Evolutionary conservation across 2,888 invertebrate species (phyloP).

Genomic region (Cheilosia impressa): DNA sequence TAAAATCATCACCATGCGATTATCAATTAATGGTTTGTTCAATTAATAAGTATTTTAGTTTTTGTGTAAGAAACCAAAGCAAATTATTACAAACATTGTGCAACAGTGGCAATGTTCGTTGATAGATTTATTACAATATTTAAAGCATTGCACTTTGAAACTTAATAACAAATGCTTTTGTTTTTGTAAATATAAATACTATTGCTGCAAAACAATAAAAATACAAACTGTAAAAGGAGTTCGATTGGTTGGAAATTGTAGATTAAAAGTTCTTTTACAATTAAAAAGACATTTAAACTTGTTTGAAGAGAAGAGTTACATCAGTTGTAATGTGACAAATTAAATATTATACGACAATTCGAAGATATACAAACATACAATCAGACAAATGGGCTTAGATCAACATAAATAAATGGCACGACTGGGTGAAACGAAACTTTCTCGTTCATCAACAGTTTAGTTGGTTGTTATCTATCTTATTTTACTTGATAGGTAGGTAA

Average conservation of each 20-base stretch:
- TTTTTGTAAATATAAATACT: too few relatives aligned
- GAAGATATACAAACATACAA: too few relatives aligned
- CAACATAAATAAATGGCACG: neutral
- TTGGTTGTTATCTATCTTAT: too few relatives aligned
- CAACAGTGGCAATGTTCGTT: neutral
- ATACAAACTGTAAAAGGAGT: neutral
- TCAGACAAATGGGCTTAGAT: too few relatives aligned
- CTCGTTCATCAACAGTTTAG: too few relatives aligned
- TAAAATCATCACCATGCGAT: conserved; percentile 30
- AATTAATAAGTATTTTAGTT: conserved; percentile 12
- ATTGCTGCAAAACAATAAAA: neutral
- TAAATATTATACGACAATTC: too few relatives aligned
- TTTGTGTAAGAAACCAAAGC: conserved; percentile 6
- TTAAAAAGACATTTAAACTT: too few relatives aligned
- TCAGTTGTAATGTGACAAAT: too few relatives aligned
- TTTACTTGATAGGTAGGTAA: too few relatives aligned
- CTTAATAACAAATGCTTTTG: neutral
- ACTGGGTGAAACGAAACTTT: too few relatives aligned
- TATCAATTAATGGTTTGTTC: conserved; percentile 31
- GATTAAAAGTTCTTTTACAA: too few relatives aligned
- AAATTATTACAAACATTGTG: conserved; percentile 14
- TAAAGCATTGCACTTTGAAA: conserved; percentile 40
- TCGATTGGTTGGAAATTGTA: neutral
- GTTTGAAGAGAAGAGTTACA: too few relatives aligned
- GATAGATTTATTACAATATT: neutral